Evolutionary conservation across 2,797 vertebrate species (phyloP).

Genomic region (Zalophus californianus): DNA sequence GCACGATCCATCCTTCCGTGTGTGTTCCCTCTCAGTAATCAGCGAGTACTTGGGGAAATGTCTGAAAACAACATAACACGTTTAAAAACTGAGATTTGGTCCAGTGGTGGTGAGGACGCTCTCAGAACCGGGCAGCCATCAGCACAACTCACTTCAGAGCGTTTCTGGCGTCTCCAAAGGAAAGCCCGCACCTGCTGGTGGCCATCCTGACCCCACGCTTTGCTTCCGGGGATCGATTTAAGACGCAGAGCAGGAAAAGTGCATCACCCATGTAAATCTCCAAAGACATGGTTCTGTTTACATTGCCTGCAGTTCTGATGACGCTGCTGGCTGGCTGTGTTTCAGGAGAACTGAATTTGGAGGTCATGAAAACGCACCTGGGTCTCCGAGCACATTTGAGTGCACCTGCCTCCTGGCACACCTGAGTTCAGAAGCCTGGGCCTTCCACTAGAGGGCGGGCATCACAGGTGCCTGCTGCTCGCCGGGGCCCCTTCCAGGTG

Average conservation of each 20-base stretch:
- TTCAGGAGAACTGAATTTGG: background rate
- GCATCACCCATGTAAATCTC: rapidly evolving
- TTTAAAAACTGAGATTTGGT: background rate
- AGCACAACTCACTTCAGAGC: background rate
- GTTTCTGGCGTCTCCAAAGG: background rate
- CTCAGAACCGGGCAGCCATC: background rate
- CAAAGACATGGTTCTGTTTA: rapidly evolving
- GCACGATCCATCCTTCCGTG: background rate
- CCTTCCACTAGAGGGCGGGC: slow-evolving; percentile 69
- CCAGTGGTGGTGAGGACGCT: background rate
- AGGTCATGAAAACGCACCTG: rapidly evolving
- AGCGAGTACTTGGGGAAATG: background rate
- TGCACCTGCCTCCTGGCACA: background rate
- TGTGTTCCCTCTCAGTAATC: background rate
- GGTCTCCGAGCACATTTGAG: background rate
- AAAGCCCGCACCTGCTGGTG: rapidly evolving
- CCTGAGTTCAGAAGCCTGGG: background rate
- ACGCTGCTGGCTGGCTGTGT: background rate
- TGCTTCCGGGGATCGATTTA: background rate
- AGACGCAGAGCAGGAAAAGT: background rate
- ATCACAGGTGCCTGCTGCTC: rapidly evolving
- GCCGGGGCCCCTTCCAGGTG: background rate
- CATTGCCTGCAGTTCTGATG: rapidly evolving
- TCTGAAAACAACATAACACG: background rate
- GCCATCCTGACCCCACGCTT: too few species aligned